phyloP scores from a whole-genome alignment of 2,888 invertebrate species.

The Melanotus villosus region DNA sequence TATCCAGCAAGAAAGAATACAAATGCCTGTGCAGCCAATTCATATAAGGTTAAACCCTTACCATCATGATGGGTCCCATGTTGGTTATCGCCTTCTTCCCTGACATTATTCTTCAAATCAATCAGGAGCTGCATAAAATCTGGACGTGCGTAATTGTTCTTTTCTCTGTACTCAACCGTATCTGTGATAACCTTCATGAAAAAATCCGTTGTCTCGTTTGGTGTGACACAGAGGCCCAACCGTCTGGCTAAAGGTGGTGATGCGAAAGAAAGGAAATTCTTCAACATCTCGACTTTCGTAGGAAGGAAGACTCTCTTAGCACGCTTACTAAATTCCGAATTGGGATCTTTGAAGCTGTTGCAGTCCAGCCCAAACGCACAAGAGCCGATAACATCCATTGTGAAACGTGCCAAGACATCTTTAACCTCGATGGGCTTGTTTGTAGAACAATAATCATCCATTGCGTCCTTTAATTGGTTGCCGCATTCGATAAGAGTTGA shows the following conservation, averaged over 20 bases:
- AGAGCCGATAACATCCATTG: slow-evolving; percentile 73
- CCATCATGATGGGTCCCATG: background rate
- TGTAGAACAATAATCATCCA: background rate
- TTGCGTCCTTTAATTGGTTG: background rate
- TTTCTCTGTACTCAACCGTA: slow-evolving; percentile 67
- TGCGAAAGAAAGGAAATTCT: slow-evolving; percentile 30
- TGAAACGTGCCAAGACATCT: slow-evolving; percentile 70
- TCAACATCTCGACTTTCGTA: slow-evolving; percentile 27
- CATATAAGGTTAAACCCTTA: slow-evolving; percentile 35
- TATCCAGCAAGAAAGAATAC: slow-evolving; percentile 62
- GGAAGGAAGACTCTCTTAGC: slow-evolving; percentile 45
- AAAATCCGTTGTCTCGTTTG: slow-evolving; percentile 62
- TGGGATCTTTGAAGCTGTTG: slow-evolving; percentile 71
- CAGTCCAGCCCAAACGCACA: slow-evolving; percentile 75
- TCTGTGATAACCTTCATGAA: slow-evolving; percentile 67
- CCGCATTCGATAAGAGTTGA: slow-evolving; percentile 69
- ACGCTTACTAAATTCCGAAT: slow-evolving; percentile 68
- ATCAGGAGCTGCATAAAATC: slow-evolving; percentile 72
- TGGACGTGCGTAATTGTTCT: slow-evolving; percentile 67
- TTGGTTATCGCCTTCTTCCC: slow-evolving; percentile 10
- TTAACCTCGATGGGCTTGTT: slow-evolving; percentile 53
- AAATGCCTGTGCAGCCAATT: slow-evolving; percentile 54
- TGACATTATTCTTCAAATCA: slow-evolving; percentile 63
- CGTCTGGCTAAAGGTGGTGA: slow-evolving; percentile 49
- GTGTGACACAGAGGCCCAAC: slow-evolving; percentile 51